Evolutionary conservation across 2,888 invertebrate genomes (phyloP), one percentile per base, ranked within the genome.

Genomic region (Watsonalla binaria): DNA sequence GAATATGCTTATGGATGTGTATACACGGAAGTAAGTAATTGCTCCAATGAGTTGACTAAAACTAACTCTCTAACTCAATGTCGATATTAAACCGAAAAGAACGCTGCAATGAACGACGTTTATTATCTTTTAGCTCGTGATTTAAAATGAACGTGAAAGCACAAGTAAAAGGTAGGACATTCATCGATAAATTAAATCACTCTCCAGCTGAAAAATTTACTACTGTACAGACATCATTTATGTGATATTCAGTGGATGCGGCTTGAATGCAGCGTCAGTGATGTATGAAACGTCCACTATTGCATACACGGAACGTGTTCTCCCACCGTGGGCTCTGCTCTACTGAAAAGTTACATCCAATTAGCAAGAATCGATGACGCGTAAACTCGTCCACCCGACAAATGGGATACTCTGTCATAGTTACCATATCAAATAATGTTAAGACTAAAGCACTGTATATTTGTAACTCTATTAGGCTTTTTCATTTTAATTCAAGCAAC

Each of bases 321-420:
- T 49, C 47, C n/a, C 34, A 15, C 51, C 33, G 33, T 51, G 51
- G 51, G 9, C 72, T 72, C 66, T 65, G 64, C 69, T 64, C 72
- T 72, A 62, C 75, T 77, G 82, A 84, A 85, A 86, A 86, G 83
- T 84, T 83, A 79, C 82, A 78, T 82, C 81, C 88, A 88, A 88
- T 88, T 88, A 87, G 73, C 66, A 77, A 72, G 70, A 84, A 76
- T 72, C 83, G 82, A 84, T 86, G 85, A 84, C 78, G 82, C 78
- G 74, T 68, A 68, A 76, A 72, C 73, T 70, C 72, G 66, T 68
- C 65, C 77, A 68, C 68, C 69, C 73, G 69, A 66, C 80, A 82
- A 80, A 77, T 78, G 77, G 84, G 85, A 84, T 82, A 84, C 66
- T 70, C 74, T 81, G 79, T 79, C 80, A 76, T 57, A 37, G 68